Percentiles rank a stretch among this genome's conserved stretches.
phyloP scores from a whole-genome alignment of 2,888 invertebrate genomes.

The Escarpia spicata region DNA sequence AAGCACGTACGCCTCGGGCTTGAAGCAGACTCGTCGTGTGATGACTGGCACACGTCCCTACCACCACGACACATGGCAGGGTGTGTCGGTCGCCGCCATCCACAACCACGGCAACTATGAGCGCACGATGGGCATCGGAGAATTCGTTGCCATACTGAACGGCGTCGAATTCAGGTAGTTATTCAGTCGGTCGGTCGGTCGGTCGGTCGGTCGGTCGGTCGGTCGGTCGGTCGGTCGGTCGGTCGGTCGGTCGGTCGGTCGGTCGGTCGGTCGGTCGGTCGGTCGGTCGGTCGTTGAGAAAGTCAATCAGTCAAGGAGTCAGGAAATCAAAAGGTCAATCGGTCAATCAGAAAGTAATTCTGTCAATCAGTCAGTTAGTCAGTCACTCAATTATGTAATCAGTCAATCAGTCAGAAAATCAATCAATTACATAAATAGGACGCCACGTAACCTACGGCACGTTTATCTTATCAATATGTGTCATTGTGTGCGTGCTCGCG shows the following conservation, averaged over 20 bases:
- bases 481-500: too few relatives aligned
- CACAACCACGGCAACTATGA: constrained; percentile 49
- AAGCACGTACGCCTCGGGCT: constrained; percentile 46
- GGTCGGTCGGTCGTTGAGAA: too few relatives aligned
- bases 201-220: too few relatives aligned
- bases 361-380: not conserved
- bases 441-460: too few relatives aligned
- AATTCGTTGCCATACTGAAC: not conserved
- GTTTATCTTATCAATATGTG: too few relatives aligned
- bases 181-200: constrained; percentile 23
- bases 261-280: too few relatives aligned
- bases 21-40: constrained; percentile 38
- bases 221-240: too few relatives aligned
- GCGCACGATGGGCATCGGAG: not conserved
- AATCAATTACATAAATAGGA: too few relatives aligned
- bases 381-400: not conserved
- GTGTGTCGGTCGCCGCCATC: constrained; percentile 42
- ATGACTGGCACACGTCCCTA: constrained; percentile 46
- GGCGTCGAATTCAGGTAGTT: not conserved
- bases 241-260: too few relatives aligned
- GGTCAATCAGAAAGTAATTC: too few relatives aligned
- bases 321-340: too few relatives aligned
- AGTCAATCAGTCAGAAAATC: not conserved
- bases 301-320: too few relatives aligned
- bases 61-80: constrained; percentile 38